Conservation (phyloP, 2,888 invertebrate species). For the Agonopterix heracliana region DNA sequence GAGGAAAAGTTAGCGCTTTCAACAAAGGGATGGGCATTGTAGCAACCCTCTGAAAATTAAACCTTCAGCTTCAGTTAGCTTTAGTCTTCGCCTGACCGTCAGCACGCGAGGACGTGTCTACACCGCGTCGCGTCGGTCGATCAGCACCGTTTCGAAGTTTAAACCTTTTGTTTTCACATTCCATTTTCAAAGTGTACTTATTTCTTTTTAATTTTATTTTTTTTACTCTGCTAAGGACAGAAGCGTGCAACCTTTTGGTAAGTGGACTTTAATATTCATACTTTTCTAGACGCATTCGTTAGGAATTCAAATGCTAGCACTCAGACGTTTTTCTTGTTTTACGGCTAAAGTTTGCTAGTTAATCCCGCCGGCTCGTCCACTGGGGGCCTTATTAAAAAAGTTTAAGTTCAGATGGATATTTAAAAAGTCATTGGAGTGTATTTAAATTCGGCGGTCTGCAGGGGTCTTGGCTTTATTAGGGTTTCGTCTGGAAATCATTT, state of each 20-base stretch:
- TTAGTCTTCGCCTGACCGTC: slow-evolving; percentile 36
- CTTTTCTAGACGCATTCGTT: slow-evolving; percentile 24
- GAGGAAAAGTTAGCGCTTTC: slow-evolving; percentile 34
- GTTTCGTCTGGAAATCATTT: background rate
- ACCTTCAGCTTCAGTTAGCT: too few relatives aligned
- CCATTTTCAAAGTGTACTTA: slow-evolving; percentile 35
- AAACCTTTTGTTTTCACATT: slow-evolving; percentile 9
- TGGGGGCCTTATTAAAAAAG: slow-evolving; percentile 59
- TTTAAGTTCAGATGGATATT: slow-evolving; percentile 40
- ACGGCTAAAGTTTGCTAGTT: slow-evolving; percentile 48
- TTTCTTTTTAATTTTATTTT: slow-evolving; percentile 17
- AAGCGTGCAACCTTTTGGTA: slow-evolving; percentile 24
- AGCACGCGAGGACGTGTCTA: slow-evolving; percentile 15
- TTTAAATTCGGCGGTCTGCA: slow-evolving; percentile 25
- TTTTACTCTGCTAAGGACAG: slow-evolving; percentile 16
- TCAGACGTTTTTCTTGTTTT: slow-evolving; percentile 32
- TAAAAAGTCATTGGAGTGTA: slow-evolving; percentile 39
- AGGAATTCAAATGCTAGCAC: slow-evolving; percentile 32
- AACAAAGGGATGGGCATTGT: slow-evolving; percentile 24
- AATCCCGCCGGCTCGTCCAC: slow-evolving; percentile 32
- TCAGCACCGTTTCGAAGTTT: slow-evolving; percentile 23
- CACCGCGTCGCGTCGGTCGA: background rate
- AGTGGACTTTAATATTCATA: slow-evolving; percentile 29
- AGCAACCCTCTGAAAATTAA: slow-evolving; percentile 33
- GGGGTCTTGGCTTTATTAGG: slow-evolving; percentile 16